phyloP scores from a whole-genome alignment of 1,140 invertebrate genomes.

The Chymomyza costata region DNA sequence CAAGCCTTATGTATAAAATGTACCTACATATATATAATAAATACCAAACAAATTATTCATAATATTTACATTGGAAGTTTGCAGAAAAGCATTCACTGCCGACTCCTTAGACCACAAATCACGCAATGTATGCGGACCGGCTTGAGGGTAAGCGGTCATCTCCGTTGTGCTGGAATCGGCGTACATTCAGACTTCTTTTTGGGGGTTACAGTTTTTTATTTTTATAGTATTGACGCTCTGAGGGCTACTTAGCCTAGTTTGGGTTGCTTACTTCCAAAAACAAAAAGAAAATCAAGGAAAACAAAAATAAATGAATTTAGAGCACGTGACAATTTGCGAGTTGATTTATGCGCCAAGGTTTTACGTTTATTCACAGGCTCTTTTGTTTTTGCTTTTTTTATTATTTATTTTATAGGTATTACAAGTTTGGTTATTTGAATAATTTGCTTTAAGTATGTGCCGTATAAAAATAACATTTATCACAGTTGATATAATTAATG shows the following conservation, averaged over 20 bases:
- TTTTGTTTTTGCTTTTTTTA: slow-evolving; percentile 14
- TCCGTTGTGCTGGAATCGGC: slow-evolving; percentile 66
- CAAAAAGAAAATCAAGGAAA: neutral
- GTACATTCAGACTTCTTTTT: slow-evolving; percentile 55
- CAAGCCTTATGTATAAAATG: too few relatives aligned
- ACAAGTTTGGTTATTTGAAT: slow-evolving; percentile 55
- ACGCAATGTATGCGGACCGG: slow-evolving; percentile 54
- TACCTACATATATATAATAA: too few relatives aligned
- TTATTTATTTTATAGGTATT: too few relatives aligned
- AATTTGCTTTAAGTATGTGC: slow-evolving; percentile 34
- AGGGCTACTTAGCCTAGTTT: slow-evolving; percentile 56
- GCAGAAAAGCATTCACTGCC: slow-evolving; percentile 67
- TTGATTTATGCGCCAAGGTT: slow-evolving; percentile 42
- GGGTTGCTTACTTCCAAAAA: slow-evolving; percentile 21
- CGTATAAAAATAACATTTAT: slow-evolving; percentile 54
- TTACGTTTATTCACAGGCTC: slow-evolving; percentile 38
- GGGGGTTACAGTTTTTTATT: slow-evolving; percentile 1
- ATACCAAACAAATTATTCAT: too few relatives aligned
- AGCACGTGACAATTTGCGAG: slow-evolving; percentile 58
- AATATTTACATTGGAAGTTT: slow-evolving; percentile 58
- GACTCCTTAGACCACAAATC: slow-evolving; percentile 72
- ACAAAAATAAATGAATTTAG: slow-evolving; percentile 61
- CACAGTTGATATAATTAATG: slow-evolving; percentile 60
- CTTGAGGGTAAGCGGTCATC: slow-evolving; percentile 58
- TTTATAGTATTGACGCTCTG: neutral